Percentiles rank a stretch among this genome's conserved stretches.
Evolutionary conservation across 2,797 vertebrate species (phyloP).

Genomic region (Miichthys miiuy): DNA sequence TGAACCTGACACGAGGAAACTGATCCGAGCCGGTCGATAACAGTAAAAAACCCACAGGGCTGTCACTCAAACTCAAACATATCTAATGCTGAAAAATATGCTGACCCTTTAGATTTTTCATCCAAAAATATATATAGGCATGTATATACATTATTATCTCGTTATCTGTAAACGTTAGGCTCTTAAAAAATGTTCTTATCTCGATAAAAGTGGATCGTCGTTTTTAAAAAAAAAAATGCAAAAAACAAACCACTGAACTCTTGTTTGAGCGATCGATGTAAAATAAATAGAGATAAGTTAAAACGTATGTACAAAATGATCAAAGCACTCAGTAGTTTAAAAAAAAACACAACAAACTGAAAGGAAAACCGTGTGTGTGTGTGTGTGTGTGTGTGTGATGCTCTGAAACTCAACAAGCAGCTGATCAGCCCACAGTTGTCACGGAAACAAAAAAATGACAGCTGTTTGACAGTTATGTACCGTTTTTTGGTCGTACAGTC

Average conservation of each 20-base stretch:
- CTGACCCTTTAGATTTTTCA: constrained; percentile 36
- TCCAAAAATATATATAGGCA: constrained; percentile 71
- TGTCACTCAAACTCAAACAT: constrained; percentile 18
- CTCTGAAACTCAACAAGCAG: background rate
- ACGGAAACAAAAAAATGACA: constrained; percentile 7
- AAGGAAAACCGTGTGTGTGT: background rate
- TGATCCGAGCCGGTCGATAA: background rate
- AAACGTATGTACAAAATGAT: constrained; percentile 69
- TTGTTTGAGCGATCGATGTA: constrained; percentile 39
- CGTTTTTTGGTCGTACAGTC: background rate
- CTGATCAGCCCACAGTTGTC: background rate
- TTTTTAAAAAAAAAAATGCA: constrained; percentile 21
- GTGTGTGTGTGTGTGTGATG: background rate
- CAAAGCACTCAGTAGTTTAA: constrained; percentile 70
- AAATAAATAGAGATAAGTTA: constrained; percentile 86
- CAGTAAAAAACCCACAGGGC: constrained; percentile 35
- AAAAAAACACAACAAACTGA: constrained; percentile 25
- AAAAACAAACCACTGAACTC: constrained; percentile 22
- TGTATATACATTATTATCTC: constrained; percentile 59
- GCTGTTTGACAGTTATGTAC: background rate
- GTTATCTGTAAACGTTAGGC: constrained; percentile 69
- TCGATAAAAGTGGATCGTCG: constrained; percentile 58
- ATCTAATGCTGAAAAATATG: constrained; percentile 61
- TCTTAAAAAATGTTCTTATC: constrained; percentile 54
- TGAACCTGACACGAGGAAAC: background rate